A percentile compares a stretch with the other conserved stretches of the same genome.
Evolutionary conservation across 2,797 vertebrate genomes (phyloP).

Genomic region (Poeciliopsis gracilis): DNA sequence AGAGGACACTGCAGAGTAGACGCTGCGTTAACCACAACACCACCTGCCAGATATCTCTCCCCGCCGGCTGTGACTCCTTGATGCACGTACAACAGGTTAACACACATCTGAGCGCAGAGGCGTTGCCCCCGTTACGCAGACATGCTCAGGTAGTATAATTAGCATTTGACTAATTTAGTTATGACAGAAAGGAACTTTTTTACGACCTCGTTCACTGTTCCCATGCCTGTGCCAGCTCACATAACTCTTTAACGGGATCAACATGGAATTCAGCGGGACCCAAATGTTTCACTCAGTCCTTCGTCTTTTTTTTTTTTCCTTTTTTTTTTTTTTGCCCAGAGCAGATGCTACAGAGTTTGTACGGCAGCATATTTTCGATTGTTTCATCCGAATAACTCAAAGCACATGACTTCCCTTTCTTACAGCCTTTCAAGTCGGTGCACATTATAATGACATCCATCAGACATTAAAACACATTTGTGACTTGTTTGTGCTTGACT

Average conservation of each 20-base stretch:
- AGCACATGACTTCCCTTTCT: constrained; percentile 61
- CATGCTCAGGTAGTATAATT: constrained; percentile 24
- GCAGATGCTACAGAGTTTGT: constrained; percentile 65
- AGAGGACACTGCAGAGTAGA: constrained; percentile 67
- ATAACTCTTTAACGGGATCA: constrained; percentile 72
- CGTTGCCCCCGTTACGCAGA: not conserved
- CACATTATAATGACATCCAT: constrained; percentile 39
- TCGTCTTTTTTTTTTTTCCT: constrained; percentile 17
- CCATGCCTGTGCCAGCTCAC: constrained; percentile 49
- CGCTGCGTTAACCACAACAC: constrained; percentile 64
- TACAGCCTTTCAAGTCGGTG: constrained; percentile 50
- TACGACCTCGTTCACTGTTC: constrained; percentile 32
- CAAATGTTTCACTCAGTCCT: constrained; percentile 54
- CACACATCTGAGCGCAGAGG: constrained; percentile 6
- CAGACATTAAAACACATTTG: constrained; percentile 24
- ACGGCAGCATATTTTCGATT: constrained; percentile 69
- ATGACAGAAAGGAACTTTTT: constrained; percentile 49
- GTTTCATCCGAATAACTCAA: constrained; percentile 66
- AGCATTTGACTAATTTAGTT: constrained; percentile 35
- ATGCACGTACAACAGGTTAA: constrained; percentile 19
- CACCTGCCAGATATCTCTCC: constrained; percentile 58
- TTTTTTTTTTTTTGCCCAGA: not conserved
- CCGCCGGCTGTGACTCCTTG: constrained; percentile 13
- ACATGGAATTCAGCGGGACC: constrained; percentile 67
- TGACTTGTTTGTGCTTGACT: constrained; percentile 27